These are phyloP conservation scores for Frieseomelitta varia DNA, from an alignment of 1,140 invertebrate genomes.

Conservation along the genomic window DNA sequence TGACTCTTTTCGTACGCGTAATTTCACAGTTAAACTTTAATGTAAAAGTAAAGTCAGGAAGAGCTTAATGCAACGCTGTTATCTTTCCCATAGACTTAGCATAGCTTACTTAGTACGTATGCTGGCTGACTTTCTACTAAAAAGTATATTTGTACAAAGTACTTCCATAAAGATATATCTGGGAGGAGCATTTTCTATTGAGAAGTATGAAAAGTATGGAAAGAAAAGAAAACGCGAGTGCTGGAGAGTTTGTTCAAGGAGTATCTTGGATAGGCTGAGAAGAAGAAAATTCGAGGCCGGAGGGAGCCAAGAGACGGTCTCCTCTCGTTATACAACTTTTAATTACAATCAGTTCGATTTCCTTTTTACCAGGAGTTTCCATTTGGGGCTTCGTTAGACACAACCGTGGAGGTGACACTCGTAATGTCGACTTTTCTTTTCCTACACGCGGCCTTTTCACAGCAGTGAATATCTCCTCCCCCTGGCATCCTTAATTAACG, in stretches of 20 bases:
- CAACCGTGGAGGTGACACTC: constrained; percentile 53
- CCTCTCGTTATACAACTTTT: constrained; percentile 66
- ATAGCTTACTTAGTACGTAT: no score
- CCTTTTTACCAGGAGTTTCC: constrained; percentile 44
- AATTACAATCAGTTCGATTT: constrained; percentile 66
- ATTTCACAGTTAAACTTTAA: no score
- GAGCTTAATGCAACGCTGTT: no score
- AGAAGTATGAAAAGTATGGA: background rate
- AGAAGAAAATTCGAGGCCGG: constrained; percentile 14
- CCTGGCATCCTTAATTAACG: constrained; percentile 22
- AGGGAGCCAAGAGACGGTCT: constrained; percentile 12
- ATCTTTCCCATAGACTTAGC: no score
- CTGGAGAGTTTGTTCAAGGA: background rate
- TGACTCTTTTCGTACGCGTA: no score
- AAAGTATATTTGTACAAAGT: no score
- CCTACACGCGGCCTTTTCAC: constrained; percentile 20
- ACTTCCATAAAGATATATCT: no score
- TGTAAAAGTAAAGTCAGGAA: no score
- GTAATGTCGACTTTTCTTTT: constrained; percentile 31
- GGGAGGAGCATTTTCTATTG: no score
- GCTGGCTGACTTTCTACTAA: no score
- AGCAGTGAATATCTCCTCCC: background rate
- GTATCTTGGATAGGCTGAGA: background rate
- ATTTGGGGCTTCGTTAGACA: constrained; percentile 48
- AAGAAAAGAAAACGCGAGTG: no score